Evolutionary conservation across 2,797 vertebrate species (phyloP).

Genomic region (Rhinichthys osculus): DNA sequence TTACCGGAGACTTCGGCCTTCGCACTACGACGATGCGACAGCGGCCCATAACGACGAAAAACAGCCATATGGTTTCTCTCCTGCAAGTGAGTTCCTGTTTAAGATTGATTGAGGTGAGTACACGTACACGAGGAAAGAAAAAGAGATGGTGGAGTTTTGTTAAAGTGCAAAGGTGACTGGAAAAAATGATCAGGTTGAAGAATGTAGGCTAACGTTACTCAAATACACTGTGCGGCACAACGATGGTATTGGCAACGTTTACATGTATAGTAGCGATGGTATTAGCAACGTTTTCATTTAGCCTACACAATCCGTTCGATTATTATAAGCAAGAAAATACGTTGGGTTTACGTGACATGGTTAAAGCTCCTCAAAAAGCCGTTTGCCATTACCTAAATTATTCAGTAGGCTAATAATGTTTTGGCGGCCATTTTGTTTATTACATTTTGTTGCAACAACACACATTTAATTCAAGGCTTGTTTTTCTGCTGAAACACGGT

Average conservation of each 20-base stretch:
- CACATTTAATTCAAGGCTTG: not conserved
- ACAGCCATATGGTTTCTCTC: conserved; percentile 75
- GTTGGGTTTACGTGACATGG: not conserved
- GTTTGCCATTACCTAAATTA: too few species aligned
- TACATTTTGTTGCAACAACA: not conserved
- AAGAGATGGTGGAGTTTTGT: not conserved
- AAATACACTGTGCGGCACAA: not conserved
- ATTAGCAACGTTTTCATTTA: too few species aligned
- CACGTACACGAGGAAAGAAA: not conserved
- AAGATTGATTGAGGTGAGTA: conserved; percentile 63
- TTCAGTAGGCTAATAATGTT: not conserved
- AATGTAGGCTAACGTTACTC: not conserved
- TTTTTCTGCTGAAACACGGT: not conserved
- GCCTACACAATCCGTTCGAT: not conserved
- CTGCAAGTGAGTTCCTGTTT: conserved; percentile 61
- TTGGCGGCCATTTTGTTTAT: not conserved
- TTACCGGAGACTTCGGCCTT: conserved; percentile 56
- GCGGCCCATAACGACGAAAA: conserved; percentile 58
- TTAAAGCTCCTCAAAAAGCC: not conserved
- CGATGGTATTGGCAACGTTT: not conserved
- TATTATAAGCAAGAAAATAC: not conserved
- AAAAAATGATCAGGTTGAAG: not conserved
- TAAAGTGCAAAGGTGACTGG: not conserved
- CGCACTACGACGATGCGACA: conserved; percentile 43
- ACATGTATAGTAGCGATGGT: not conserved